These are phyloP conservation scores for Spilogale gracilis DNA, from an alignment of 2,113 vertebrate species.

Conservation along the genomic window DNA sequence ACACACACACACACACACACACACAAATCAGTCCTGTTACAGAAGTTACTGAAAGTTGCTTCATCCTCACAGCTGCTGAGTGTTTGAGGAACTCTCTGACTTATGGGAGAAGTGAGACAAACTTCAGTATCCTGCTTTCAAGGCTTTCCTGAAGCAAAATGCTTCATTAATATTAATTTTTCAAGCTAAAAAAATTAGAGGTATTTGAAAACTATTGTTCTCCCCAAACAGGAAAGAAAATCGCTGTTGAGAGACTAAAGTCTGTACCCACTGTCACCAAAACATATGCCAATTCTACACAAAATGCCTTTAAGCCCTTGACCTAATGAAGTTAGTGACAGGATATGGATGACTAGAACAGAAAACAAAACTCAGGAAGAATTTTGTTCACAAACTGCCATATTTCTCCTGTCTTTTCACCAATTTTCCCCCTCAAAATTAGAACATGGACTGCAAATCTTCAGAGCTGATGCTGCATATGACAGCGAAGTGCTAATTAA, in stretches of 20 bases:
- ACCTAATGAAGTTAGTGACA: slow-evolving; percentile 89
- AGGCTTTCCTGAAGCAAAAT: slow-evolving; percentile 72
- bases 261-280: slow-evolving; percentile 70
- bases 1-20: too few relatives aligned
- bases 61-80: slow-evolving; percentile 49
- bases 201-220: slow-evolving; percentile 70
- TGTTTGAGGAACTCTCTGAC: slow-evolving; percentile 22
- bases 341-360: slow-evolving; percentile 84
- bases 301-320: slow-evolving; percentile 86
- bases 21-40: background rate
- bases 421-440: slow-evolving; percentile 83
- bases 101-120: slow-evolving; percentile 47
- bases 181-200: slow-evolving; percentile 84
- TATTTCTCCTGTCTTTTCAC: slow-evolving; percentile 88
- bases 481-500: slow-evolving; percentile 86
- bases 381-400: slow-evolving; percentile 83
- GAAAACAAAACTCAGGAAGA: slow-evolving; percentile 86
- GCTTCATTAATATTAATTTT: slow-evolving; percentile 80
- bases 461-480: slow-evolving; percentile 79
- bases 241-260: slow-evolving; percentile 69
- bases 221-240: slow-evolving; percentile 62
- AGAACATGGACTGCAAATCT: slow-evolving; percentile 86
- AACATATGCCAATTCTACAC: slow-evolving; percentile 75
- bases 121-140: slow-evolving; percentile 70
- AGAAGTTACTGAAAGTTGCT: slow-evolving; percentile 52